phyloP scores from a whole-genome alignment of 2,888 invertebrate species.

The Brachynemurus nebulosus region DNA sequence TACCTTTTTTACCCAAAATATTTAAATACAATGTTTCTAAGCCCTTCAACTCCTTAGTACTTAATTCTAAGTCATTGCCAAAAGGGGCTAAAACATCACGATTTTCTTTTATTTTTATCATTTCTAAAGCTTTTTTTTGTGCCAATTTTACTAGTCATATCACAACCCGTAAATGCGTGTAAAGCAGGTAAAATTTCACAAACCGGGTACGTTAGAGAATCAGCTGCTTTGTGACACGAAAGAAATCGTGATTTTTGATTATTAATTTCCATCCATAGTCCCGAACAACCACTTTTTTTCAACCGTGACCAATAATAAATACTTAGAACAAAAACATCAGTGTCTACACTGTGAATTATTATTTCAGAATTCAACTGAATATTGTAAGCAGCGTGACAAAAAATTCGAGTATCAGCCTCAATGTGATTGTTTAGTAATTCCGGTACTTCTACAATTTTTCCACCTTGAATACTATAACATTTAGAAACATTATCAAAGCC shows the following conservation, averaged over 20 bases:
- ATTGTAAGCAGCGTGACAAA: slow-evolving; percentile 13
- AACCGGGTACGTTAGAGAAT: too few relatives aligned
- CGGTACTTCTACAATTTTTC: slow-evolving; percentile 13
- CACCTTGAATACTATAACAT: slow-evolving; percentile 12
- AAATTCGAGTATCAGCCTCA: slow-evolving; percentile 12
- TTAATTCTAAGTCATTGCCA: background rate
- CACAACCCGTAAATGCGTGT: background rate
- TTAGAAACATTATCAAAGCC: slow-evolving; percentile 13
- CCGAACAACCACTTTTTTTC: background rate
- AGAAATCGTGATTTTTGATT: background rate
- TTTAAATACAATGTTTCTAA: background rate
- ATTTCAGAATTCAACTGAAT: slow-evolving; percentile 4
- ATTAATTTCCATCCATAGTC: background rate
- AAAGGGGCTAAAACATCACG: too few relatives aligned
- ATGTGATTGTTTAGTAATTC: slow-evolving; percentile 15
- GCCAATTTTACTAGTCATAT: background rate
- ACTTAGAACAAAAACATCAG: slow-evolving; percentile 13
- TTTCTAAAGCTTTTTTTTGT: too few relatives aligned
- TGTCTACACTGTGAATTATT: slow-evolving; percentile 15
- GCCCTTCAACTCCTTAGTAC: background rate
- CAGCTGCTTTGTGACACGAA: background rate
- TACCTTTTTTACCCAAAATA: background rate
- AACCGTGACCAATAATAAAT: slow-evolving; percentile 14
- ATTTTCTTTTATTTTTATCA: too few relatives aligned
- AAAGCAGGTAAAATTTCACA: background rate